Percentiles rank a stretch among this genome's conserved stretches.
phyloP scores from a whole-genome alignment of 2,113 vertebrate genomes.

The Oryzias woworae region DNA sequence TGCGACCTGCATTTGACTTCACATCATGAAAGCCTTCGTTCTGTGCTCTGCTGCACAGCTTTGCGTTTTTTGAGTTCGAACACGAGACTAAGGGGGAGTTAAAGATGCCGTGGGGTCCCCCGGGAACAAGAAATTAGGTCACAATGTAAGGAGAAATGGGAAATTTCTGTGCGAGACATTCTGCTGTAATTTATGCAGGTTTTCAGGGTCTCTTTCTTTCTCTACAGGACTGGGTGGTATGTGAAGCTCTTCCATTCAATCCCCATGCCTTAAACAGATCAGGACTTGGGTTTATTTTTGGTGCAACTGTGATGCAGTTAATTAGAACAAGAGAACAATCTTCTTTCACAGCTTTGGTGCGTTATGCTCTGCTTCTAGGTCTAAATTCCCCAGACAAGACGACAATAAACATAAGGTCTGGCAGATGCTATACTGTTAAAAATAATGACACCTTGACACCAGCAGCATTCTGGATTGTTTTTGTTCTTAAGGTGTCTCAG shows the following conservation, averaged over 20 bases:
- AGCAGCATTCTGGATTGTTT: neutral
- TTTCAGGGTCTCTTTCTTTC: conserved; percentile 54
- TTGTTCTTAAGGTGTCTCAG: neutral
- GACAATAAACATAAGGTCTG: conserved; percentile 26
- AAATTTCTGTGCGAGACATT: conserved; percentile 60
- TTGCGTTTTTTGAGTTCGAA: conserved; percentile 30
- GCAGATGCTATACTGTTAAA: conserved; percentile 16
- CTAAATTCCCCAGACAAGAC: conserved; percentile 26
- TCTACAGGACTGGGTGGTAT: conserved; percentile 58
- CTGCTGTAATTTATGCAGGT: conserved; percentile 68
- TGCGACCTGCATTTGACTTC: conserved; percentile 41
- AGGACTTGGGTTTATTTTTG: conserved; percentile 58
- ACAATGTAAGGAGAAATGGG: conserved; percentile 59
- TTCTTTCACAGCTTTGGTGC: conserved; percentile 34
- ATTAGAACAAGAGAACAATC: conserved; percentile 57
- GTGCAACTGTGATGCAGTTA: conserved; percentile 60
- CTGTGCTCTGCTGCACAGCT: conserved; percentile 32
- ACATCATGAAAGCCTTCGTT: conserved; percentile 22
- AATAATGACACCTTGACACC: conserved; percentile 5
- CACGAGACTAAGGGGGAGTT: conserved; percentile 47
- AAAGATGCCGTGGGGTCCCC: conserved; percentile 60
- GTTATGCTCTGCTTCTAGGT: conserved; percentile 28
- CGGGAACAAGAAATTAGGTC: conserved; percentile 74
- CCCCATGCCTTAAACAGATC: conserved; percentile 53
- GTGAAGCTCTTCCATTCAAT: conserved; percentile 41